Base-by-base conservation (phyloP, 35 echinoderm and acorn worm genomes). In the Hemicentrotus pulcherrimus region DNA sequence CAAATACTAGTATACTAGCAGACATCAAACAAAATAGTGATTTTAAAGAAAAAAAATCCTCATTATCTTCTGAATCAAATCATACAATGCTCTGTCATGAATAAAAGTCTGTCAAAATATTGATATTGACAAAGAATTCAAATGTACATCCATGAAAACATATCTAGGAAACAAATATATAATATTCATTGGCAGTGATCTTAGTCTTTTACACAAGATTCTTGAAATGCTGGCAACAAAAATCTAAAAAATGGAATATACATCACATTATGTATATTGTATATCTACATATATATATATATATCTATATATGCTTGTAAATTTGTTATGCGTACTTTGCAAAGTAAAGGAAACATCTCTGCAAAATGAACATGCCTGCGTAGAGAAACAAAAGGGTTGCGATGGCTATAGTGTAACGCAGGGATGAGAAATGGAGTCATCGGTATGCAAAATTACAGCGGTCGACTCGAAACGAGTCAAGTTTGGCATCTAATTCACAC, bases 211-310 rank as follows among this genome's bases (percentile, higher is more conserved):
- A 90, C 4, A 90, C 32, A 90, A 90, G 46, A 33, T 2, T 90
- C 45, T 47, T 11, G 13, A 90, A 33, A 47, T 24, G 46, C 32
- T 45, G 46, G 46, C 88, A 90, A 90, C 32, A 33, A 90, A 90
- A 47, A 90, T 33, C 32, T 33, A 30, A 90, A 90, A 85, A 90
- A 90, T 32, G 45, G 46, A 78, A 78, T 78, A 78, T 78, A 78
- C 65, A 28, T n/a, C 65, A n/a, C 65, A 78, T 78, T 14, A 28
- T 28, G 65, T 78, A 78, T 78, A 78, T 78, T n/a, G 22, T 78
- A 78, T 78, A 78, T 78, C 65, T 78, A 78, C 65, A 78, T 78
- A 78, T 78, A 78, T 78, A 70, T 70, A 70, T 70, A 59, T 59
- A 59, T 78, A 78, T 78, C 7, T 28, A 78, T 78, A 78, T 78